Evolutionary conservation across 2,888 invertebrate species (phyloP).

Genomic region (Lochmaea capreae): DNA sequence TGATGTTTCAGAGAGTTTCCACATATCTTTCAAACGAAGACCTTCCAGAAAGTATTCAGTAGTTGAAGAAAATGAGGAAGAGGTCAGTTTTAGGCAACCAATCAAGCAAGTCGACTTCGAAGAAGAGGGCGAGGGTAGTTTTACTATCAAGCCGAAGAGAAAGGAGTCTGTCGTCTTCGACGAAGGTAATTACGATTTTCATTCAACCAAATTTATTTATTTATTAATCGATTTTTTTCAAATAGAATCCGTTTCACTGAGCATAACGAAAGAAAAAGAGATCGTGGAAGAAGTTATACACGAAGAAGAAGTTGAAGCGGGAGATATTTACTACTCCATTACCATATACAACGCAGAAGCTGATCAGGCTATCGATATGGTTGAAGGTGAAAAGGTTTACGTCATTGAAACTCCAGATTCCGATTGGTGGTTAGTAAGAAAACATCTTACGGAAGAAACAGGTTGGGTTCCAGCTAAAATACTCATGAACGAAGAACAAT

Average conservation of each 20-base stretch:
- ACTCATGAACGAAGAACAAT: slow-evolving; percentile 84
- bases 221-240: slow-evolving; percentile 10
- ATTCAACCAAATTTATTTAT: slow-evolving; percentile 2
- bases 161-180: slow-evolving; percentile 76
- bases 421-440: slow-evolving; percentile 94
- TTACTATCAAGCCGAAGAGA: slow-evolving; percentile 77
- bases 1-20: slow-evolving; percentile 68
- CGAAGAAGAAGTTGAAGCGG: slow-evolving; percentile 71
- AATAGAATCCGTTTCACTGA: slow-evolving; percentile 64
- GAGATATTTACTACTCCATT: slow-evolving; percentile 85
- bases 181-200: slow-evolving; percentile 69
- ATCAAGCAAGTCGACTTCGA: slow-evolving; percentile 67
- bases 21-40: slow-evolving; percentile 66
- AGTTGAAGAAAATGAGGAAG: slow-evolving; percentile 73
- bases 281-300: slow-evolving; percentile 61
- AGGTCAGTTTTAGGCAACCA: slow-evolving; percentile 68
- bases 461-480: slow-evolving; percentile 95
- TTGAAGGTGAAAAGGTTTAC: slow-evolving; percentile 90
- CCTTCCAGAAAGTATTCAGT: slow-evolving; percentile 70
- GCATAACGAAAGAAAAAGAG: slow-evolving; percentile 65
- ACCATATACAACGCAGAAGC: slow-evolving; percentile 89
- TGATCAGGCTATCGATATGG: slow-evolving; percentile 87
- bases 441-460: slow-evolving; percentile 89
- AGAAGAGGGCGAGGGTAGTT: slow-evolving; percentile 78
- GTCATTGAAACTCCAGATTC: slow-evolving; percentile 84